These are phyloP conservation scores for Limonius californicus DNA, from an alignment of 1,140 invertebrate species.

Conservation along the genomic window DNA sequence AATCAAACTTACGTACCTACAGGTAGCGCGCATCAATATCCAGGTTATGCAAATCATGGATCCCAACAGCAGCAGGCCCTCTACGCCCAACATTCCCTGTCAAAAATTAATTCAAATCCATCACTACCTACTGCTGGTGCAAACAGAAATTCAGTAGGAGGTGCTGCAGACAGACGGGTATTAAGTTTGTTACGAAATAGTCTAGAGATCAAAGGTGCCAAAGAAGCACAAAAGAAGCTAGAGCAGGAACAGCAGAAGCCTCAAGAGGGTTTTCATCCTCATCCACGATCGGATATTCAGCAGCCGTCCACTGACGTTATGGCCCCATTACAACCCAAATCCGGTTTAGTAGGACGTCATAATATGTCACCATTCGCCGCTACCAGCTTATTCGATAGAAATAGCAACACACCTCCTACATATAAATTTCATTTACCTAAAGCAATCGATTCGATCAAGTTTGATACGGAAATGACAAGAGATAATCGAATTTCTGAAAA, in stretches of 20 bases:
- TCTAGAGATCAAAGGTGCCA: slow-evolving; percentile 62
- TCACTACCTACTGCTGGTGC: slow-evolving; percentile 25
- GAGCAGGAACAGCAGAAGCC: slow-evolving; percentile 39
- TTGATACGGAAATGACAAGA: slow-evolving; percentile 49
- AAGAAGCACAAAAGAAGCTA: slow-evolving; percentile 50
- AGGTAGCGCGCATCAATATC: slow-evolving; percentile 34
- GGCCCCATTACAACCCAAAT: slow-evolving; percentile 52
- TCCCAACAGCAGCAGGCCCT: background rate
- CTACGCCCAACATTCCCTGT: slow-evolving; percentile 26
- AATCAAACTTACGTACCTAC: slow-evolving; percentile 42
- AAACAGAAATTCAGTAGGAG: slow-evolving; percentile 23
- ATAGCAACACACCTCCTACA: slow-evolving; percentile 51
- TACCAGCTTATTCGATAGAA: slow-evolving; percentile 51
- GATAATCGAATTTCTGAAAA: slow-evolving; percentile 24
- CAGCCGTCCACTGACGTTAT: slow-evolving; percentile 49
- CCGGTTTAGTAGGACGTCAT: slow-evolving; percentile 51
- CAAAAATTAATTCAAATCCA: slow-evolving; percentile 31
- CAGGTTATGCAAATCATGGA: slow-evolving; percentile 23
- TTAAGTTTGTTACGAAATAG: slow-evolving; percentile 64
- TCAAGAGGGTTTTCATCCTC: slow-evolving; percentile 16
- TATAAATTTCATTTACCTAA: slow-evolving; percentile 63
- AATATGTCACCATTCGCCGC: slow-evolving; percentile 57
- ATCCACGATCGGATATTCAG: slow-evolving; percentile 35
- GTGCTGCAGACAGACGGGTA: slow-evolving; percentile 60
- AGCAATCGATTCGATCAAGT: slow-evolving; percentile 59